phyloP scores from a whole-genome alignment of 2,888 invertebrate genomes.

The Ypsolopha scabrella region DNA sequence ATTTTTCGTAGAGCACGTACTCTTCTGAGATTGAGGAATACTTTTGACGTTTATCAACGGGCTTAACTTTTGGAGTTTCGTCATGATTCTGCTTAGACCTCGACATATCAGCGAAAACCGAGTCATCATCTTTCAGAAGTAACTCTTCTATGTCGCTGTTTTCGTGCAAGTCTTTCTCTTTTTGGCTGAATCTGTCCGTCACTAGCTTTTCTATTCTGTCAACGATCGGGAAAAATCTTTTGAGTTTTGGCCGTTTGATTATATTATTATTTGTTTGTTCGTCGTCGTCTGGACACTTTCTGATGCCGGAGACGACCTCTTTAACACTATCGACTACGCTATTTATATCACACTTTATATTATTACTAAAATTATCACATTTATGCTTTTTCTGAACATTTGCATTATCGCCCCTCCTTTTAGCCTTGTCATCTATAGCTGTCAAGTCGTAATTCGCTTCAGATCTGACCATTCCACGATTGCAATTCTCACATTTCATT shows the following conservation, averaged over 20 bases:
- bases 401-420: constrained; percentile 26
- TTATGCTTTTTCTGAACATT: constrained; percentile 42
- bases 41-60: constrained; percentile 36
- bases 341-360: constrained; percentile 39
- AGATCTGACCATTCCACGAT: constrained; percentile 46
- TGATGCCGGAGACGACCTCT: constrained; percentile 11
- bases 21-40: constrained; percentile 48
- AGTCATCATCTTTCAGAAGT: constrained; percentile 41
- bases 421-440: constrained; percentile 33
- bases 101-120: constrained; percentile 32
- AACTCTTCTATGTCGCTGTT: constrained; percentile 40
- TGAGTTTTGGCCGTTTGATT: constrained; percentile 53
- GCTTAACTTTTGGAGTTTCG: constrained; percentile 24
- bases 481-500: constrained; percentile 33
- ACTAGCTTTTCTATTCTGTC: constrained; percentile 49
- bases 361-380: constrained; percentile 57
- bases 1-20: constrained; percentile 51
- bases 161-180: constrained; percentile 16
- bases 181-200: constrained; percentile 33
- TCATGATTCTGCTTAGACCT: neutral
- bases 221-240: constrained; percentile 41
- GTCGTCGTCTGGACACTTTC: constrained; percentile 7
- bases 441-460: constrained; percentile 50
- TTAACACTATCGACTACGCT: constrained; percentile 26
- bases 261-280: constrained; percentile 12